phyloP scores from a whole-genome alignment of 2,888 invertebrate genomes.

The Drosophila sordidula region DNA sequence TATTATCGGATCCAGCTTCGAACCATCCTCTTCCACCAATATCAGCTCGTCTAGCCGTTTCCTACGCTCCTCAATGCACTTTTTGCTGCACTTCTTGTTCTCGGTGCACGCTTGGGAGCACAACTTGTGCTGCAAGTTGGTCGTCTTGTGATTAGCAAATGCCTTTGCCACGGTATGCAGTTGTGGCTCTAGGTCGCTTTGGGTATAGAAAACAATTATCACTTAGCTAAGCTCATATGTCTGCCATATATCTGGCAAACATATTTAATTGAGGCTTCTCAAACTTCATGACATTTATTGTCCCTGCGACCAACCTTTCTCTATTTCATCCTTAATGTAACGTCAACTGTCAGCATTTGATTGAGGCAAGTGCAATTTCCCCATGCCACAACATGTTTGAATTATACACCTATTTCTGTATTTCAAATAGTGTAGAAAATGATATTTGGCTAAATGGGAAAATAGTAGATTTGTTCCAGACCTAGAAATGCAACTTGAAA shows the following conservation, averaged over 20 bases:
- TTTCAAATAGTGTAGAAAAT: too few species aligned
- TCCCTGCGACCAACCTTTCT: not conserved
- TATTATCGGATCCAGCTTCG: not conserved
- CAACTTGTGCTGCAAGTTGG: constrained; percentile 8
- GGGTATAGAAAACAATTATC: not conserved
- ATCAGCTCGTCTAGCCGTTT: not conserved
- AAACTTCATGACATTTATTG: not conserved
- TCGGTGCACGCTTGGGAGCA: not conserved
- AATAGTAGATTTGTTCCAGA: too few species aligned
- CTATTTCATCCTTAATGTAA: not conserved
- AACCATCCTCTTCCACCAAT: not conserved
- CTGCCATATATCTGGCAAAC: not conserved
- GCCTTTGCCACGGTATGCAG: not conserved
- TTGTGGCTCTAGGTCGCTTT: constrained; percentile 2
- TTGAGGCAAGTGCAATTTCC: not conserved
- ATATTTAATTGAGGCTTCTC: not conserved
- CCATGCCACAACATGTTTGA: not conserved
- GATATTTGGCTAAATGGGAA: too few species aligned
- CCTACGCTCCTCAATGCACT: not conserved
- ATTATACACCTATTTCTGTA: too few species aligned
- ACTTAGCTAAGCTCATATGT: not conserved
- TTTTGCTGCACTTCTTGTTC: not conserved
- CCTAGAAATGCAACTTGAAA: too few species aligned
- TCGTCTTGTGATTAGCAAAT: not conserved
- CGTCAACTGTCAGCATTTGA: not conserved